phyloP scores from a whole-genome alignment of 1,140 invertebrate genomes.

The Lethrus apterus region DNA sequence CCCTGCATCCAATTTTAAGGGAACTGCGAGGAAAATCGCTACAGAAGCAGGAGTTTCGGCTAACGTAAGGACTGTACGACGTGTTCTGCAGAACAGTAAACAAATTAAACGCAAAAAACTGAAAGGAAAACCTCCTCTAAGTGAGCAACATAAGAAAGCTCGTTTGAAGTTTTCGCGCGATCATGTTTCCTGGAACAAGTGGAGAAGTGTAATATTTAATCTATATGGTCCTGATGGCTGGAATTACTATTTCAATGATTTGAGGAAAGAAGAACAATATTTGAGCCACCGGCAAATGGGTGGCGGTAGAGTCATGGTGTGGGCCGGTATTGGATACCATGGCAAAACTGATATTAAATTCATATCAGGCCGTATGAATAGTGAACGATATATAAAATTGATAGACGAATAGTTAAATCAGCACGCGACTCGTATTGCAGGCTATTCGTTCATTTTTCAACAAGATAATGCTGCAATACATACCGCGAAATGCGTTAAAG shows the following conservation, averaged over 20 bases:
- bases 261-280: slow-evolving; percentile 33
- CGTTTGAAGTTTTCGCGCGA: neutral
- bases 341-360: neutral
- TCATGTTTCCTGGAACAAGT: slow-evolving; percentile 4
- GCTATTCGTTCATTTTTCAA: slow-evolving; percentile 9
- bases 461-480: slow-evolving; percentile 4
- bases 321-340: slow-evolving; percentile 3
- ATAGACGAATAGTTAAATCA: too few relatives aligned
- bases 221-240: slow-evolving; percentile 40
- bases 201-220: slow-evolving; percentile 33
- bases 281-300: slow-evolving; percentile 7
- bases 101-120: slow-evolving; percentile 1
- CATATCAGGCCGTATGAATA: too few relatives aligned
- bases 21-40: too few relatives aligned
- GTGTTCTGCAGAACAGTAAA: too few relatives aligned
- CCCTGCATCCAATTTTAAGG: too few relatives aligned
- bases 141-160: neutral
- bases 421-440: too few relatives aligned
- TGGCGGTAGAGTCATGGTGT: slow-evolving; percentile 7
- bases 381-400: too few relatives aligned
- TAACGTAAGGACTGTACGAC: too few relatives aligned
- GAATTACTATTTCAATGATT: slow-evolving; percentile 40
- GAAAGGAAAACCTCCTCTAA: neutral
- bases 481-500: neutral
- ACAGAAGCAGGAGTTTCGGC: too few relatives aligned